Conservation (phyloP, 2,113 vertebrate species). For the Xyrauchen texanus region DNA sequence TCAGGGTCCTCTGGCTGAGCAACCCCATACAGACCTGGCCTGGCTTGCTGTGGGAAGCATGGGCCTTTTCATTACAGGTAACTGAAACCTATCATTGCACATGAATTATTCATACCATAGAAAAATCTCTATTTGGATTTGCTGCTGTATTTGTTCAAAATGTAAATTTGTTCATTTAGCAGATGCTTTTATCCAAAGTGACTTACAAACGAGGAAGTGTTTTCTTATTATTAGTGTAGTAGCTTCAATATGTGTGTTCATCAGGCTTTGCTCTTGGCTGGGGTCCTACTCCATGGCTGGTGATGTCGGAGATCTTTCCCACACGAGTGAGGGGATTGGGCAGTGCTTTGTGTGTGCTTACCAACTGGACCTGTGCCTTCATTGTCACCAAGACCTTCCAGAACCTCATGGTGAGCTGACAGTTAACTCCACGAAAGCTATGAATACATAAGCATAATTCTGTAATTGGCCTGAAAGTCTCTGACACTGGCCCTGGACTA, state of each 20-base stretch:
- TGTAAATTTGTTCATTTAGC: no score
- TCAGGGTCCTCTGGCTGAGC: not conserved
- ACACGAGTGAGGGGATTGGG: constrained; percentile 76
- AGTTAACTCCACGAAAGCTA: no score
- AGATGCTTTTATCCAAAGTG: no score
- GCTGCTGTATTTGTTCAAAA: no score
- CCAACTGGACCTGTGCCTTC: constrained; percentile 86
- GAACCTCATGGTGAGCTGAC: constrained; percentile 78
- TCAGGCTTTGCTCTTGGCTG: constrained; percentile 87
- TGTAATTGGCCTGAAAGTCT: no score
- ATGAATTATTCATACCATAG: not conserved
- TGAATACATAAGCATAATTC: no score
- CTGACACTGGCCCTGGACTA: no score
- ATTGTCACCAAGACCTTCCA: constrained; percentile 84
- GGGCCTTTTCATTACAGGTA: constrained; percentile 87
- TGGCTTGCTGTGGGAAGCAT: constrained; percentile 88
- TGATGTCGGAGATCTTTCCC: constrained; percentile 89
- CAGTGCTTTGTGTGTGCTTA: constrained; percentile 81
- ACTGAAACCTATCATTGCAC: not conserved
- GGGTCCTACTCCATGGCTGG: constrained; percentile 87
- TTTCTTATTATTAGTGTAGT: no score
- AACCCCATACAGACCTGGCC: constrained; percentile 64
- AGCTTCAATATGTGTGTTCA: not conserved
- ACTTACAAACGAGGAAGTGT: no score
- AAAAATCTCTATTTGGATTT: no score